Percentiles rank a stretch among this genome's conserved stretches.
Conservation (phyloP, 2,888 invertebrate species). For the Heliconius cydno region DNA sequence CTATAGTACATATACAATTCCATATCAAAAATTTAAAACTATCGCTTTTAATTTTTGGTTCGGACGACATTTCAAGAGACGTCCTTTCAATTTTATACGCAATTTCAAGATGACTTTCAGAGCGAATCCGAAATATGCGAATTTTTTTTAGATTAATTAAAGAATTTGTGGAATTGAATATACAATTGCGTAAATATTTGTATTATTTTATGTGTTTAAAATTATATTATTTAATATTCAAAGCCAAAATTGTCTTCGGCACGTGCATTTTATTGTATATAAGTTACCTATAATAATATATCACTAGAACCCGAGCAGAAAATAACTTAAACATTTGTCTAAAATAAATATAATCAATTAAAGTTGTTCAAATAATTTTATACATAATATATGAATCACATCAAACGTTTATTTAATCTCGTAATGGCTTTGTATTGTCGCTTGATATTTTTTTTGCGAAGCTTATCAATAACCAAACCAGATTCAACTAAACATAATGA, state of each 20-base stretch:
- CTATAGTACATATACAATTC: neutral
- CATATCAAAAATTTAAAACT: neutral
- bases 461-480: slow-evolving; percentile 47
- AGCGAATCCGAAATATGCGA: no score
- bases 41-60: neutral
- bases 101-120: no score
- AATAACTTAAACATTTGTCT: neutral
- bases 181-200: no score
- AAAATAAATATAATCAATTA: neutral
- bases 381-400: slow-evolving; percentile 52
- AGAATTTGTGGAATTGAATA: neutral
- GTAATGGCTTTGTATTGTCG: slow-evolving; percentile 66
- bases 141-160: no score
- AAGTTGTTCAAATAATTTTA: slow-evolving; percentile 34
- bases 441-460: slow-evolving; percentile 53
- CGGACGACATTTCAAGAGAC: neutral
- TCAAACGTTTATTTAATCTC: slow-evolving; percentile 62
- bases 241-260: no score
- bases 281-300: no score
- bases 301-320: no score
- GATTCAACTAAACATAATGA: slow-evolving; percentile 49
- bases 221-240: no score
- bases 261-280: no score
- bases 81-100: neutral
- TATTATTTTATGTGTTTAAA: no score